A percentile compares a stretch with the other conserved stretches of the same genome.
These are phyloP conservation scores for Oasisia sp. DNA, from an alignment of 2,888 invertebrate genomes.

Conservation along the genomic window DNA sequence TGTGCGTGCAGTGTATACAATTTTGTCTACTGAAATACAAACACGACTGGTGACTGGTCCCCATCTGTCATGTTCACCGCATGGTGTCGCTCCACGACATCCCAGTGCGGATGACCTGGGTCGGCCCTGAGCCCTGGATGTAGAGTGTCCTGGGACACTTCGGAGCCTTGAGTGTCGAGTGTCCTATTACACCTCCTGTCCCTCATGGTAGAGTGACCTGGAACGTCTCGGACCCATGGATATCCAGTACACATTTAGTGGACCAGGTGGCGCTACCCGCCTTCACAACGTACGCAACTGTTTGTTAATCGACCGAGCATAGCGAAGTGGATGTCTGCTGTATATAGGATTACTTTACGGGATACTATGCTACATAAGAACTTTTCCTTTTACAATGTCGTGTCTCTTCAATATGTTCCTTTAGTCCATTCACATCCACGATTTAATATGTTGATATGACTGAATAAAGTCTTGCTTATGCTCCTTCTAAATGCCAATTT, in stretches of 20 bases:
- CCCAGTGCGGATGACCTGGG: neutral
- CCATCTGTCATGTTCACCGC: neutral
- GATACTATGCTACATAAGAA: no score
- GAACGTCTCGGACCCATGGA: neutral
- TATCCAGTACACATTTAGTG: neutral
- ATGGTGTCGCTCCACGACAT: neutral
- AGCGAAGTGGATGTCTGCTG: neutral
- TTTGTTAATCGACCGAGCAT: neutral
- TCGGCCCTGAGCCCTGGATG: neutral
- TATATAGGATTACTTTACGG: neutral
- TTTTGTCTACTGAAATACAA: no score
- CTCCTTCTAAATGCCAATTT: no score
- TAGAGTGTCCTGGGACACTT: neutral
- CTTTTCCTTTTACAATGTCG: no score
- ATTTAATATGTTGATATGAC: no score
- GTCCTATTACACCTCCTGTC: neutral
- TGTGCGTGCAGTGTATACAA: no score
- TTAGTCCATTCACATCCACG: no score
- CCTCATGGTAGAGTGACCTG: no score
- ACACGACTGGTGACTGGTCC: neutral
- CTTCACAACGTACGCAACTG: neutral
- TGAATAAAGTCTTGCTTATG: no score
- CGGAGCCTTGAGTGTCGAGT: neutral
- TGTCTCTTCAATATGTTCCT: no score
- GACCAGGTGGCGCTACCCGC: neutral